Base-by-base conservation (phyloP, 2,113 vertebrate species). In the Ascaphus truei region DNA sequence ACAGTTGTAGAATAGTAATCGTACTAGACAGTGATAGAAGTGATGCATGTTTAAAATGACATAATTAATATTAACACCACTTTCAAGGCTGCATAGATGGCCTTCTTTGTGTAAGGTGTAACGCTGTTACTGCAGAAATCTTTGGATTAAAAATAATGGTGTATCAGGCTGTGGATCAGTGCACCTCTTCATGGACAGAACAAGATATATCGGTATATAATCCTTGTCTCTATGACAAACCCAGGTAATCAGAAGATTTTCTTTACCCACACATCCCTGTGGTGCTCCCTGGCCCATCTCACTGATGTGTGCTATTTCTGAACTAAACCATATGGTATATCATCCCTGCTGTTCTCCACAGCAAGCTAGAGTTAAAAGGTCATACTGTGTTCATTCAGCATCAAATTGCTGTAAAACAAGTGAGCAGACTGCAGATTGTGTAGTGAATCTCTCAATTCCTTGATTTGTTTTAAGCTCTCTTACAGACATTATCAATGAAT, bases 391-490 rank as follows among this genome's bases (percentile, higher is more conserved):
- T 84, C 73, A 80, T 50, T 30, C 58, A 81, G 62, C 62, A 80
- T 83, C 72, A 82, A 80, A 82, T 85, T 76, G 77, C 71, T 81
- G 81, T 80, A 81, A 79, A 82, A 75, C 79, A 82, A 82, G 62
- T 45, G 71, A 81, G 33, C 4, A 48, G 26, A 37, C 41, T 68
- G 57, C 74, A 75, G 50, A 5, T 53, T 81, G 20, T 23, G 39
- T 50, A 68, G 37, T 41, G 62, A 76, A 62, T 65, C 72, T 74
- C 25, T n/a, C n/a, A n/a, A n/a, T 73, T 61, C 59, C 18, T 56
- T 10, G n/a, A 61, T 51, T 52, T 68, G 25, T 33, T n/a, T n/a
- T n/a, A n/a, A n/a, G n/a, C n/a, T n/a, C n/a, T n/a, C 5, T 6
- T 6, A 33, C n/a, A n/a, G n/a, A n/a, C n/a, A n/a, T n/a, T n/a